Base-by-base conservation (phyloP, 2,113 vertebrate species). In the Festucalex cinctus region DNA sequence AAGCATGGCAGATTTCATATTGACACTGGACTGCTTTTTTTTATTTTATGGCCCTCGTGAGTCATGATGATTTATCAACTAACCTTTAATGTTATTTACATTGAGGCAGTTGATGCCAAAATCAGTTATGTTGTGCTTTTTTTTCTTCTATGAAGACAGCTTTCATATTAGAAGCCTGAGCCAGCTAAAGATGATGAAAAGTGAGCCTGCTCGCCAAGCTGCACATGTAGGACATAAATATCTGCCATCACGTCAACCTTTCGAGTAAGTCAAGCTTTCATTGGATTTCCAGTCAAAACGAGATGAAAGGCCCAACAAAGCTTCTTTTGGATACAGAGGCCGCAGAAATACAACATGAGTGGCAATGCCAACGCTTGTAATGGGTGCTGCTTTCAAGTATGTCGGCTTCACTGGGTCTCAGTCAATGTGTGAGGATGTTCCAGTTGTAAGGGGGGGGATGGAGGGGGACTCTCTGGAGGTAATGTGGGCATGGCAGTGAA, bases 401-500 rank as follows among this genome's bases (percentile, higher is more conserved):
- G 69, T 81, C 68, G 66, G 69, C 44, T 72, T 73, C 48, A 67
- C 43, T 79, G 78, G 76, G 77, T 80, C 75, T 68, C 63, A 22
- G 71, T 70, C 62, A 8, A 13, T 56, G 28, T 69, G 22, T 39
- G 48, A 44, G 51, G 51, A 51, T 44, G 57, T 60, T 70, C 36
- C 17, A 58, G 46, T 66, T 49, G 51, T 46, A n/a, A 48, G 35
- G 63, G 53, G 69, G 67, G 63, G 16, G 16, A n/a, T n/a, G 26
- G 58, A 22, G 68, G 59, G 71, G 68, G 65, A 3, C 22, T 70
- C 78, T 65, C 24, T 51, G 71, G 68, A 75, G 79, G 66, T 43
- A 35, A 76, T 83, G 65, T 67, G 79, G 61, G 77, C 70, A 75
- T 22, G 37, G 75, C 66, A 78, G 76, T 81, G 81, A 84, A 89